Conservation (phyloP, 2,113 vertebrate species). For the Callionymus lyra region DNA sequence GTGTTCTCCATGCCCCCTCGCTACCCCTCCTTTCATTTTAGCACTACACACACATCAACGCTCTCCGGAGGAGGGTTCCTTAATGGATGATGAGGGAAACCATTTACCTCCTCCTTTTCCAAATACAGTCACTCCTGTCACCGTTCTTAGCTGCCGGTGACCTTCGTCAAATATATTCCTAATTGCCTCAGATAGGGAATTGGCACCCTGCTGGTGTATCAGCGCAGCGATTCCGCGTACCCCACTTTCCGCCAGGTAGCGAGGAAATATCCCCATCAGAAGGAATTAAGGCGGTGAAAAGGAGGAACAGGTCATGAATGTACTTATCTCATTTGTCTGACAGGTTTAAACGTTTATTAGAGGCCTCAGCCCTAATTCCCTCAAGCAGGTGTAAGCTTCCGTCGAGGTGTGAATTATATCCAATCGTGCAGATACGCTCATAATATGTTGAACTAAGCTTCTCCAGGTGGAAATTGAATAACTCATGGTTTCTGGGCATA, state of each 20-base stretch:
- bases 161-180: constrained; percentile 74
- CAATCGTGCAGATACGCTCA: constrained; percentile 58
- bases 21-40: constrained; percentile 27
- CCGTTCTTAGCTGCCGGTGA: constrained; percentile 69
- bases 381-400: constrained; percentile 73
- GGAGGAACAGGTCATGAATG: constrained; percentile 56
- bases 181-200: constrained; percentile 73
- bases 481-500: constrained; percentile 58
- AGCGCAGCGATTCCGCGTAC: not conserved
- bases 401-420: constrained; percentile 64
- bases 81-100: constrained; percentile 36
- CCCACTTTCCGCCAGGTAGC: constrained; percentile 47
- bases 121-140: constrained; percentile 75
- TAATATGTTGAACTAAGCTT: constrained; percentile 65
- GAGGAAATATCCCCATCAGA: constrained; percentile 40
- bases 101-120: constrained; percentile 31
- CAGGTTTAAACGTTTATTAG: constrained; percentile 70
- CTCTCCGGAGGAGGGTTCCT: constrained; percentile 27
- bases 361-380: constrained; percentile 67
- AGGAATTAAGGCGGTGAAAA: constrained; percentile 58
- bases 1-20: constrained; percentile 64
- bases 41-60: constrained; percentile 10
- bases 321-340: constrained; percentile 69
- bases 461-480: constrained; percentile 71
- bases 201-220: constrained; percentile 17